Conservation (phyloP, 2,113 vertebrate species). For the Globicephala melas region DNA sequence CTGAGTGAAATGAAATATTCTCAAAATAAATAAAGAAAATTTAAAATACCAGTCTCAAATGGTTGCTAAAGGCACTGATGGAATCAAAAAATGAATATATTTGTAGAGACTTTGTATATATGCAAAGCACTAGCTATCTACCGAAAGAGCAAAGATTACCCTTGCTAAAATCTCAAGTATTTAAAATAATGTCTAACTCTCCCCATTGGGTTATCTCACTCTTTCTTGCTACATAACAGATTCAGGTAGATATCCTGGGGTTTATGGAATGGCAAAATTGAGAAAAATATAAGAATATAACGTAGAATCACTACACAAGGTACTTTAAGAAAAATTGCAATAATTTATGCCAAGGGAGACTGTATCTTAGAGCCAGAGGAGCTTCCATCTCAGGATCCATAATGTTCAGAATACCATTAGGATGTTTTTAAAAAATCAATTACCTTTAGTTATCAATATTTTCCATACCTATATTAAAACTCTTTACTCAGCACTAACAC, state of each 20-base stretch:
- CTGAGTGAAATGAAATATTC: constrained; percentile 38
- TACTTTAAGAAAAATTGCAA: background rate
- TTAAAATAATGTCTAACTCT: background rate
- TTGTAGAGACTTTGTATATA: background rate
- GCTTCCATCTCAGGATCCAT: background rate
- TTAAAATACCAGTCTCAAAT: constrained; percentile 55
- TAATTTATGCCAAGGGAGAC: background rate
- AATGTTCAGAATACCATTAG: background rate
- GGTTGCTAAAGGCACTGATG: background rate
- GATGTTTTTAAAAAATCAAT: background rate
- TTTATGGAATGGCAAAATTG: background rate
- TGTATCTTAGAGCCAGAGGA: background rate
- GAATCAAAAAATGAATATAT: constrained; percentile 30
- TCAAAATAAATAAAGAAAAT: constrained; percentile 50
- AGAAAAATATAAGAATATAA: background rate
- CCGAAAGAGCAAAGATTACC: background rate
- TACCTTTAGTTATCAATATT: background rate
- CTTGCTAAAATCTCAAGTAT: background rate
- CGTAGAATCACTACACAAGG: background rate
- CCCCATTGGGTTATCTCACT: background rate
- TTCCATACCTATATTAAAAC: background rate
- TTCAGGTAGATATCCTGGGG: background rate
- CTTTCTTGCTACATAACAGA: background rate
- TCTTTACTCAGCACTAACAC: background rate
- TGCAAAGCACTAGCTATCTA: background rate